Percentiles rank a stretch among this genome's conserved stretches.
Evolutionary conservation across 2,888 invertebrate species (phyloP).

Genomic region (Orthosia gracilis): DNA sequence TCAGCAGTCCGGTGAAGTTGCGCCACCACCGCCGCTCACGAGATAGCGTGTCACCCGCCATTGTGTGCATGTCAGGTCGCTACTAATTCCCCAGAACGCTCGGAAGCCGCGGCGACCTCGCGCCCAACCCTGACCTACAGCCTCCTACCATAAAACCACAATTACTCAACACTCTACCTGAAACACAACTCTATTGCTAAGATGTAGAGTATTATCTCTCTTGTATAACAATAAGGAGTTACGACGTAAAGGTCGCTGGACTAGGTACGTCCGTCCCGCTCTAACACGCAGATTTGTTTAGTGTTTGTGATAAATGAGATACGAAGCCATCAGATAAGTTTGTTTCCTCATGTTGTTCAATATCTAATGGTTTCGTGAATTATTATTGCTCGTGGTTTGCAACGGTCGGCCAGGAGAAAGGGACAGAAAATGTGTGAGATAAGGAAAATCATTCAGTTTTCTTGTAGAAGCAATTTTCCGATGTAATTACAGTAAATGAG

Average conservation of each 20-base stretch:
- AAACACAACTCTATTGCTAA: constrained; percentile 39
- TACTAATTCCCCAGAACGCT: constrained; percentile 39
- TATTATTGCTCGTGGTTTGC: constrained; percentile 2
- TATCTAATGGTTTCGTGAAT: constrained; percentile 39
- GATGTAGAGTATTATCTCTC: constrained; percentile 27
- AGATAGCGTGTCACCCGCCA: constrained; percentile 35
- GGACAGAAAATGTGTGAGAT: constrained; percentile 4
- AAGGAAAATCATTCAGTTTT: constrained; percentile 39
- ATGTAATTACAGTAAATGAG: constrained; percentile 39
- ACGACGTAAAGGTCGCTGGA: constrained; percentile 14
- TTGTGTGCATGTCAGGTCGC: constrained; percentile 52
- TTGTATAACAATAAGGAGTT: constrained; percentile 18
- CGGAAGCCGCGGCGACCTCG: constrained; percentile 55
- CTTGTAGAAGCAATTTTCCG: constrained; percentile 28
- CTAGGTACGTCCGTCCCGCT: constrained; percentile 41
- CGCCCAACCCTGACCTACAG: constrained; percentile 59
- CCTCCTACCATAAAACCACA: constrained; percentile 19
- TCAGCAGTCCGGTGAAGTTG: not conserved
- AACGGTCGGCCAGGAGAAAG: not conserved
- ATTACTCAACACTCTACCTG: not conserved
- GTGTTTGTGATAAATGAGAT: constrained; percentile 58
- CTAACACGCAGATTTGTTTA: constrained; percentile 52
- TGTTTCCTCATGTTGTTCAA: constrained; percentile 46
- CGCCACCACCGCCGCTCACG: constrained; percentile 2
- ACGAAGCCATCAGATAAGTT: constrained; percentile 58